Percentiles rank a stretch among this genome's conserved stretches.
Conservation (phyloP, 1,140 invertebrate genomes). For the Megalopta genalis region DNA sequence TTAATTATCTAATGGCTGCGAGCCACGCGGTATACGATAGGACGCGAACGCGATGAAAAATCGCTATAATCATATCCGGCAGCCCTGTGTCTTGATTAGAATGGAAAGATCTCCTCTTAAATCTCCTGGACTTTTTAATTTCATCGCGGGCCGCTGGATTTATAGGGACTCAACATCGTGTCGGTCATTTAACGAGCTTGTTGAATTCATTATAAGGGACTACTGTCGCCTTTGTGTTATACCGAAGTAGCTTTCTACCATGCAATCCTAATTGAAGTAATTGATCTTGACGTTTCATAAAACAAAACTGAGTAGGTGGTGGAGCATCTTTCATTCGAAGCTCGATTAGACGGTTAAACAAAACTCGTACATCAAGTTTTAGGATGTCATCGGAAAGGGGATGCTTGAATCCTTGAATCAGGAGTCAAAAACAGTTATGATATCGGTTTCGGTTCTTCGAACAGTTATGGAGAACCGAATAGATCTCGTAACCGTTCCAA, state of each 20-base stretch:
- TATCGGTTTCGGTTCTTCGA: no score
- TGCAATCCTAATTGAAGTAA: no score
- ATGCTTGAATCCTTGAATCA: no score
- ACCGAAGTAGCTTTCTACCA: not conserved
- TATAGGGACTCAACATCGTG: not conserved
- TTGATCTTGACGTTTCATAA: no score
- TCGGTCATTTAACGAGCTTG: not conserved
- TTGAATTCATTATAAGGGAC: not conserved
- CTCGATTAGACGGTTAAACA: no score
- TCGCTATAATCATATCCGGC: not conserved
- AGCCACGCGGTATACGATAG: not conserved
- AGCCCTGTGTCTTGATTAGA: not conserved
- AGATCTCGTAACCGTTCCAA: no score
- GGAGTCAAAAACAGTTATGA: no score
- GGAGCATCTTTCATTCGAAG: no score
- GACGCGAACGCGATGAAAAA: not conserved
- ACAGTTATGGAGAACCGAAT: no score
- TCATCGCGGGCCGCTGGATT: not conserved
- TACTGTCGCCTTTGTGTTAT: not conserved
- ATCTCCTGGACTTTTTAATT: not conserved
- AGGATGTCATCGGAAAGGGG: no score
- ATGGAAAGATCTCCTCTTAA: not conserved
- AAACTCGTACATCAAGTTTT: no score
- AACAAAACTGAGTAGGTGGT: no score
- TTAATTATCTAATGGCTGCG: not conserved